Base-by-base conservation (phyloP, 1,140 invertebrate genomes). In the Copidosoma floridanum region DNA sequence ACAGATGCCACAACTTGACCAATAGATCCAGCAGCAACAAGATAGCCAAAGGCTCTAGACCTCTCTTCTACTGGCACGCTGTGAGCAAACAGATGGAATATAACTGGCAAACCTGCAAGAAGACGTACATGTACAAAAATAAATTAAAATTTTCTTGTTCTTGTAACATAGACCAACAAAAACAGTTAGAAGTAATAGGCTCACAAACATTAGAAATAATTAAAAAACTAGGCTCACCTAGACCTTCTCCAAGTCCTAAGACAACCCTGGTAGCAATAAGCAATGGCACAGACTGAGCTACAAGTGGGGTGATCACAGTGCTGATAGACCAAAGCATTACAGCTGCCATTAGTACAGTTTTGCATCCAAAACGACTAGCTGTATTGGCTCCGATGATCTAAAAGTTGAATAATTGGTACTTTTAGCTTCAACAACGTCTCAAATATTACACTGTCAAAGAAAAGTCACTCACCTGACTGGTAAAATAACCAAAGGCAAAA, bases 401-500 rank as follows among this genome's bases (percentile, higher is more conserved):
- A 55, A 59, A 41, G 57, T 51, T 24, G 56, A 61, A 60, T 50
- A 64, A 59, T 63, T n/a, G n/a, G n/a, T n/a, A n/a, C n/a, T n/a
- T n/a, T n/a, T n/a, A n/a, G n/a, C n/a, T n/a, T n/a, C n/a, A n/a
- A n/a, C n/a, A n/a, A n/a, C n/a, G n/a, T n/a, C n/a, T n/a, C n/a
- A n/a, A n/a, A n/a, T n/a, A n/a, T n/a, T n/a, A n/a, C n/a, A n/a
- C n/a, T n/a, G n/a, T n/a, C n/a, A n/a, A n/a, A n/a, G n/a, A n/a
- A n/a, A n/a, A n/a, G 29, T 6, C 61, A 48, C 23, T 70, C 74
- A 88, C 86, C 81, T 90, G 89, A 82, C 88, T 90, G 65, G 88
- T 89, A 68, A 92, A 89, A 71, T 91, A 92, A 38, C 90, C 90
- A 64, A 90, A 86, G 16, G 89, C 86, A 81, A 92, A 91, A 29